Base-by-base conservation (phyloP, 1,140 invertebrate species). In the Drosophila busckii region DNA sequence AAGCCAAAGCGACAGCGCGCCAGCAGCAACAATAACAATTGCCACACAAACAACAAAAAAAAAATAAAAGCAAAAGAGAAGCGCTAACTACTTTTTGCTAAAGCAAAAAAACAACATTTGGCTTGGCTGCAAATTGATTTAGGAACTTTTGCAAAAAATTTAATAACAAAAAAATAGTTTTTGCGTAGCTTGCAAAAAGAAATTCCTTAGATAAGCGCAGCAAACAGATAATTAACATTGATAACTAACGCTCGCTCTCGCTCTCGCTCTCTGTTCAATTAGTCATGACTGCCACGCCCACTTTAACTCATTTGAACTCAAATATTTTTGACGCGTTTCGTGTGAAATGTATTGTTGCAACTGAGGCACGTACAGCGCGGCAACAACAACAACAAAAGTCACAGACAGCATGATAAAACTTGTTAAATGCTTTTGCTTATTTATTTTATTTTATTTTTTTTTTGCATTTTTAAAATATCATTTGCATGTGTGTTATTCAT, bases 271-370 rank as follows among this genome's bases (percentile, higher is more conserved):
- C 12, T 25, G 12, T 41, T 41, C 23, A 41, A 41, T 25, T 41
- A 12, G 20, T 26, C 25, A 12, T 37, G 20, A 23, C 28, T 53
- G 49, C 20, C 32, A 46, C 49, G 40, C 40, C 40, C 34, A 48
- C 35, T 16, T 20, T n/a, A 35, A 37, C 46, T 32, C 49, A 61
- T 23, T 55, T 48, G 28, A 49, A 63, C 41, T 62, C 50, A 58
- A 49, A 45, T 38, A 46, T 34, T 49, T 56, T 45, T 16, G 17
- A 59, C 45, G 35, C 32, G 46, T 35, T 58, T 80, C 71, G 71
- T 71, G 68, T 78, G 73, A 80, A 78, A 64, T 78, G 52, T 70
- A 22, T 67, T 80, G 63, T n/a, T 71, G 58, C 56, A 32, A 31
- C 35, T 10, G 16, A 48, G 53, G 73, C 71, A 78, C 71, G 71